phyloP scores from a whole-genome alignment of 2,888 invertebrate species.

The Cancer borealis region DNA sequence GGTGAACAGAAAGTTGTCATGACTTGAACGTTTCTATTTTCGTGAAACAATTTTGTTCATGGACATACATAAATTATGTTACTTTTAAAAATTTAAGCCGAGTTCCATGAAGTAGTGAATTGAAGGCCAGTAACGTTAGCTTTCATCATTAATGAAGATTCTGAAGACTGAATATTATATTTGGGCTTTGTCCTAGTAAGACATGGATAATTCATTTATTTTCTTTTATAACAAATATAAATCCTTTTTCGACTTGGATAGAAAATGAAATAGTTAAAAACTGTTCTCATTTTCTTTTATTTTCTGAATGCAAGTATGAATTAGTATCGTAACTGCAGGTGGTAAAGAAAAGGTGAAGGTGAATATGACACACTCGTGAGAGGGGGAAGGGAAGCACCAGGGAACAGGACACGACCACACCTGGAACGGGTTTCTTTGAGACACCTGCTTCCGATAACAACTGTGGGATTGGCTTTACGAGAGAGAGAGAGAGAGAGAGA shows the following conservation, averaged over 20 bases:
- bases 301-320: background rate
- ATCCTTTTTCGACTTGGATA: background rate
- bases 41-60: background rate
- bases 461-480: background rate
- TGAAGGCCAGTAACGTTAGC: background rate
- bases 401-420: background rate
- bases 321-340: background rate
- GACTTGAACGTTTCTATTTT: background rate
- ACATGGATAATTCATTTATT: background rate
- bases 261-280: background rate
- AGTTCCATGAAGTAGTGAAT: background rate
- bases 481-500: slow-evolving; percentile 31
- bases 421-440: background rate
- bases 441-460: background rate
- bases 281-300: background rate
- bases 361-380: background rate
- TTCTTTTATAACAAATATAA: background rate
- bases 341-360: background rate
- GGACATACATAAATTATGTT: background rate
- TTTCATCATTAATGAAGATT: background rate
- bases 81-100: background rate
- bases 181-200: background rate
- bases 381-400: background rate
- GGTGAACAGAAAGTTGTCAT: background rate
- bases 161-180: background rate